Evolutionary conservation across 2,113 vertebrate species (phyloP), one percentile per base, ranked within the genome.

Genomic region (Microtus pennsylvanicus): DNA sequence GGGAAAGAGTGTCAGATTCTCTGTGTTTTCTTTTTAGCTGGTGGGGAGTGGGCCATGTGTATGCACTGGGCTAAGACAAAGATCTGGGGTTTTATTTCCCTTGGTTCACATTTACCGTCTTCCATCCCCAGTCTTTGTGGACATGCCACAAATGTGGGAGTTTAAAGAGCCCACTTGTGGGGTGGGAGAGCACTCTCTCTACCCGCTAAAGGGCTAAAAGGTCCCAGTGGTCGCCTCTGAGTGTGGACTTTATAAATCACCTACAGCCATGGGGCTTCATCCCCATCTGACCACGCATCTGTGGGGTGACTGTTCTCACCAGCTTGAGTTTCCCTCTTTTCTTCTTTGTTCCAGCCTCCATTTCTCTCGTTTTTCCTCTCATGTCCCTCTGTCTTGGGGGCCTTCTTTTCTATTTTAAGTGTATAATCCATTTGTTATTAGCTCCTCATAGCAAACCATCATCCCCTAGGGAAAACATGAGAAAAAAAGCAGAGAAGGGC

Each of bases 81-180:
- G 38, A 2, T 45, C 86, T 88, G 85, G 45, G 21, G 85, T n/a
- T 47, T 24, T 26, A 13, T 87, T 70, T 30, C 16, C 1, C 5
- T 58, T 12, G 0, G 1, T 10, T 69, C 8, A 17, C 24, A 4
- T 35, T n/a, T 0, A 0, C 83, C 1, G 14, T 3, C n/a, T n/a
- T 7, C 26, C 11, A 3, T 63, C 19, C 17, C 8, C 30, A 1
- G 3, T 24, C 33, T 70, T 55, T 50, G 0, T 8, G 24, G 8
- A 12, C 30, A 10, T 0, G 19, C 38, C 81, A 19, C n/a, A 63
- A 19, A 63, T 38, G 38, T 9, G 12, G 13, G 80, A 61, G 55
- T 7, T 26, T 82, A 26, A 61, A 28, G 80, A 14, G 16, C 22
- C 14, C 47, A 33, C 50, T 67, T 61, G 58, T 45, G 0, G 5